Conservation (phyloP, 2,113 vertebrate species). For the Atrichornis clamosus region DNA sequence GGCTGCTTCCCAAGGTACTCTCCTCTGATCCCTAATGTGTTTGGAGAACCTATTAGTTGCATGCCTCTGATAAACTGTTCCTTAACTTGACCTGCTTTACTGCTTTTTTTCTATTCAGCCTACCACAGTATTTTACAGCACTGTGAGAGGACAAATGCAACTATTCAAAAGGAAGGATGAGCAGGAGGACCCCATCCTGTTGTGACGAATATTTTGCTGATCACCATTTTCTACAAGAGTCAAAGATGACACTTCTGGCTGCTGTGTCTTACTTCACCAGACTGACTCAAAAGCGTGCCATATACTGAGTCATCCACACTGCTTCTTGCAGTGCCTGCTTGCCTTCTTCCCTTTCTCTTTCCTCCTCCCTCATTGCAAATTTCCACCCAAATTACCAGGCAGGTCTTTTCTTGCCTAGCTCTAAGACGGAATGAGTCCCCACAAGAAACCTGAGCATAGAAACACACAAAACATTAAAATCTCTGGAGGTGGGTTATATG, state of each 20-base stretch:
- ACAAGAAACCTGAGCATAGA: neutral
- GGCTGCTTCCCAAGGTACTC: no score
- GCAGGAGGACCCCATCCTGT: neutral
- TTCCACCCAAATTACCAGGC: neutral
- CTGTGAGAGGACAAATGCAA: neutral
- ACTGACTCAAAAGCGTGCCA: neutral
- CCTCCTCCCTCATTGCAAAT: neutral
- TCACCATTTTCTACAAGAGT: neutral
- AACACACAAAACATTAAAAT: neutral
- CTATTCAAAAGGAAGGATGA: neutral
- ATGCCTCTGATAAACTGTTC: neutral
- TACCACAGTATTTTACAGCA: neutral
- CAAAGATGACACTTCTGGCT: neutral
- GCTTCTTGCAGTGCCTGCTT: neutral
- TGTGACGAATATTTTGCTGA: neutral
- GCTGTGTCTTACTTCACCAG: neutral
- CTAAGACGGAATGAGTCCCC: neutral
- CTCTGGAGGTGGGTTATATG: rapidly evolving
- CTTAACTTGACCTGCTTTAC: neutral
- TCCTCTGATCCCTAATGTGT: neutral
- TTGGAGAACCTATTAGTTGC: neutral
- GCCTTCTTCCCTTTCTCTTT: neutral
- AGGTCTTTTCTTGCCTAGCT: constrained; percentile 3
- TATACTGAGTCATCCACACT: neutral
- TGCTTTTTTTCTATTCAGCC: neutral